Evolutionary conservation across 1,140 invertebrate species (phyloP).

Genomic region (Drosophila burlai): DNA sequence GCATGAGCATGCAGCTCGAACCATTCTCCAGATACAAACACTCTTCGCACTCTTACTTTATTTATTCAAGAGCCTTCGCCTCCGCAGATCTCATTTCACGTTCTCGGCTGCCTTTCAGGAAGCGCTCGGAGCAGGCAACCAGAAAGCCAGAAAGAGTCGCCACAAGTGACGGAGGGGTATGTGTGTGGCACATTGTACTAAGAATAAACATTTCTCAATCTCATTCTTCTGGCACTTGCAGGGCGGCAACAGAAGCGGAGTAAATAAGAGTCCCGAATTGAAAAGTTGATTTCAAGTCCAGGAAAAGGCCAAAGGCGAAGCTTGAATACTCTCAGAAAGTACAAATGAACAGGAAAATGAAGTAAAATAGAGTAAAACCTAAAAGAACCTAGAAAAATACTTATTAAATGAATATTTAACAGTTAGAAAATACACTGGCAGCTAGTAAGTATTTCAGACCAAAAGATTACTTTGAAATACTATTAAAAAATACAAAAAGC

Average conservation of each 20-base stretch:
- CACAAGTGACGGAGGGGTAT: conserved; percentile 19
- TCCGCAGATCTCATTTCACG: conserved; percentile 76
- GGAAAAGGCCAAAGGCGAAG: not conserved
- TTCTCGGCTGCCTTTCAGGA: conserved; percentile 64
- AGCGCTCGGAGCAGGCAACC: conserved; percentile 64
- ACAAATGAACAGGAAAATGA: not conserved
- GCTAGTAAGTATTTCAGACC: too few species aligned
- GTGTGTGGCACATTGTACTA: conserved; percentile 65
- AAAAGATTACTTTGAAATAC: not conserved
- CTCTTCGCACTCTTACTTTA: conserved; percentile 34
- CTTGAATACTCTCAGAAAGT: conserved; percentile 11
- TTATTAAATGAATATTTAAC: not conserved
- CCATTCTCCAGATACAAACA: conserved; percentile 10
- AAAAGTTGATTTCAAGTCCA: conserved; percentile 39
- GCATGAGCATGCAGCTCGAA: conserved; percentile 70
- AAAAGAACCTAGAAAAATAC: not conserved
- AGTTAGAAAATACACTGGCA: not conserved
- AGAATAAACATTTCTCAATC: conserved; percentile 72
- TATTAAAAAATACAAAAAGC: not conserved
- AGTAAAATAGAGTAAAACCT: not conserved
- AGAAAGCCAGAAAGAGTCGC: conserved; percentile 55
- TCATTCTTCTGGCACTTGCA: conserved; percentile 49
- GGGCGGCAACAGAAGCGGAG: conserved; percentile 10
- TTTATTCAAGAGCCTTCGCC: conserved; percentile 63
- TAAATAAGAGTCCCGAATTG: conserved; percentile 46